phyloP scores from a whole-genome alignment of 2,113 vertebrate species.

The Mobula hypostoma region DNA sequence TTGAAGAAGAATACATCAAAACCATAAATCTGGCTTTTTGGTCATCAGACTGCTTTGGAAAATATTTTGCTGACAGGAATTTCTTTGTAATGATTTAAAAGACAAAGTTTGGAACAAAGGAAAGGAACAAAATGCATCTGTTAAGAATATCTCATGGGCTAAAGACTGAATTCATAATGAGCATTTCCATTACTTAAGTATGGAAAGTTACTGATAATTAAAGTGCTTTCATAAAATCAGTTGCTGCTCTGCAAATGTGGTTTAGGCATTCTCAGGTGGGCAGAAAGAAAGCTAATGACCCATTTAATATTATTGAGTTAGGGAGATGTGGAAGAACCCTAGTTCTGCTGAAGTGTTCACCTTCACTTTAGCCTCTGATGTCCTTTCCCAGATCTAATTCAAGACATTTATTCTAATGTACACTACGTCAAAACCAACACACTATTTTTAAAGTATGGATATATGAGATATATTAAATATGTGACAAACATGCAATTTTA shows the following conservation, averaged over 20 bases:
- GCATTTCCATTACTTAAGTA: neutral
- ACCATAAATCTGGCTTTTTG: constrained; percentile 9
- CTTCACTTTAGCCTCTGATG: neutral
- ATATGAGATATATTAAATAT: neutral
- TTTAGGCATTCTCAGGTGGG: neutral
- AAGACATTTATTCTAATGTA: neutral
- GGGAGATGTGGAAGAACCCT: neutral
- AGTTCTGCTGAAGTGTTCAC: neutral
- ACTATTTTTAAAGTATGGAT: neutral
- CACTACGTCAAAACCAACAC: neutral
- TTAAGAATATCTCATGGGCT: neutral
- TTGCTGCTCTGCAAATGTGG: neutral
- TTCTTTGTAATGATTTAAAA: neutral
- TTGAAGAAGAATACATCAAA: neutral
- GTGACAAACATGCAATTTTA: no score
- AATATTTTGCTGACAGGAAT: neutral
- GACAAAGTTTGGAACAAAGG: neutral
- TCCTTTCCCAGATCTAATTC: neutral
- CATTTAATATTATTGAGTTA: neutral
- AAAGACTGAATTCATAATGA: neutral
- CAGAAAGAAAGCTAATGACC: neutral
- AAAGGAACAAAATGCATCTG: neutral
- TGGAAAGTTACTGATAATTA: neutral
- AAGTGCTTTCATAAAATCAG: neutral
- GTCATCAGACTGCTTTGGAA: constrained; percentile 35